Evolutionary conservation across 2,797 vertebrate species (phyloP).

Genomic region (Clamator glandarius): DNA sequence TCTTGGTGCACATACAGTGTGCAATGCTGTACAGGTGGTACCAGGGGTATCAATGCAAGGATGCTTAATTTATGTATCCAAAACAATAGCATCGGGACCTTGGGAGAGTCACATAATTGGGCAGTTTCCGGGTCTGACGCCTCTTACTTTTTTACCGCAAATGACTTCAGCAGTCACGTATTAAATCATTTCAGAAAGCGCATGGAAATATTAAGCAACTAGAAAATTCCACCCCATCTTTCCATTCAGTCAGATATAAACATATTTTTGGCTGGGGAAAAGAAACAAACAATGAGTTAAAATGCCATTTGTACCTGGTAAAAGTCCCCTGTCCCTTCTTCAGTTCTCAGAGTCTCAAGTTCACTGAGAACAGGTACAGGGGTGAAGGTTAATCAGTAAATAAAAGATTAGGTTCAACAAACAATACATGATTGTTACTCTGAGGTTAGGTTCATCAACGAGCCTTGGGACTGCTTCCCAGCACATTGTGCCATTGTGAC

Average conservation of each 20-base stretch:
- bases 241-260: slow-evolving; percentile 2
- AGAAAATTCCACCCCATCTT: neutral
- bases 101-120: neutral
- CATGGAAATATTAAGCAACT: slow-evolving; percentile 39
- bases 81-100: neutral
- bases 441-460: neutral
- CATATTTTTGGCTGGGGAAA: neutral
- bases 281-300: neutral
- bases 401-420: neutral
- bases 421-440: neutral
- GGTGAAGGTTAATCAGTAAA: neutral
- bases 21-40: neutral
- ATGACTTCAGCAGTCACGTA: neutral
- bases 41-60: neutral
- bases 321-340: neutral
- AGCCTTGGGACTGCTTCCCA: slow-evolving; percentile 30
- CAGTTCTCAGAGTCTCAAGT: neutral
- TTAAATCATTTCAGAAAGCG: neutral
- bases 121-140: neutral
- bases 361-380: neutral
- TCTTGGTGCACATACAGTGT: neutral
- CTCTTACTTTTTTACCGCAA: neutral
- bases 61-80: neutral
- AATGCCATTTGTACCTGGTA: neutral
- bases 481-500: neutral